Evolutionary conservation across 2,888 invertebrate genomes (phyloP).

Genomic region (Phyto melanocephala): DNA sequence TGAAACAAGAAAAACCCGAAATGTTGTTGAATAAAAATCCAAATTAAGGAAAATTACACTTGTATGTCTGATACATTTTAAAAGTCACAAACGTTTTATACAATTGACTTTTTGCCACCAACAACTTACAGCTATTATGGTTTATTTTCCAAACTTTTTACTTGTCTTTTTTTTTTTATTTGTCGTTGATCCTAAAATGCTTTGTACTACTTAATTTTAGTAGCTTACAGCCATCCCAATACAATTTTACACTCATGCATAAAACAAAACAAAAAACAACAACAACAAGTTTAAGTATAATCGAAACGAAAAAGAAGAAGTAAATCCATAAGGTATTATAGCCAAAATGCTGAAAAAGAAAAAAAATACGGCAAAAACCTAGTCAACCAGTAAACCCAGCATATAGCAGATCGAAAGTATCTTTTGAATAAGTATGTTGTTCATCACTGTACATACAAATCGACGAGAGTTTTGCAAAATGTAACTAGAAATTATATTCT

Average conservation of each 20-base stretch:
- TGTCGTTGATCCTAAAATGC: neutral
- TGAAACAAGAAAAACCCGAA: neutral
- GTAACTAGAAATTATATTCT: neutral
- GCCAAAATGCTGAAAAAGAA: neutral
- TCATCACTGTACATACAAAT: slow-evolving; percentile 13
- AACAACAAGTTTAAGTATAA: slow-evolving; percentile 14
- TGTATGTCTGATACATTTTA: slow-evolving; percentile 42
- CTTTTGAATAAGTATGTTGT: slow-evolving; percentile 36
- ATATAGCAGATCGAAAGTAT: slow-evolving; percentile 38
- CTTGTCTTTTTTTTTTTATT: neutral
- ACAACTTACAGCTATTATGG: slow-evolving; percentile 30
- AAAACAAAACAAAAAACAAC: neutral
- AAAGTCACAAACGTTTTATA: slow-evolving; percentile 60
- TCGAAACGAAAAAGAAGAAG: neutral
- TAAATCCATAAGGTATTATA: slow-evolving; percentile 58
- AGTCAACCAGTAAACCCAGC: slow-evolving; percentile 55
- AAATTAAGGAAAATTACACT: slow-evolving; percentile 5
- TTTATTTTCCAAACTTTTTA: slow-evolving; percentile 15
- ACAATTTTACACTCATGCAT: slow-evolving; percentile 20
- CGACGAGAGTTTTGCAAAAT: neutral
- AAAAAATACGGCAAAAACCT: neutral
- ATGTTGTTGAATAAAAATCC: neutral
- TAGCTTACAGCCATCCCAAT: slow-evolving; percentile 40
- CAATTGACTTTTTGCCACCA: slow-evolving; percentile 63
- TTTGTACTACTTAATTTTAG: slow-evolving; percentile 35